Conservation (phyloP, 2,797 vertebrate species). For the Anomalospiza imberbis region DNA sequence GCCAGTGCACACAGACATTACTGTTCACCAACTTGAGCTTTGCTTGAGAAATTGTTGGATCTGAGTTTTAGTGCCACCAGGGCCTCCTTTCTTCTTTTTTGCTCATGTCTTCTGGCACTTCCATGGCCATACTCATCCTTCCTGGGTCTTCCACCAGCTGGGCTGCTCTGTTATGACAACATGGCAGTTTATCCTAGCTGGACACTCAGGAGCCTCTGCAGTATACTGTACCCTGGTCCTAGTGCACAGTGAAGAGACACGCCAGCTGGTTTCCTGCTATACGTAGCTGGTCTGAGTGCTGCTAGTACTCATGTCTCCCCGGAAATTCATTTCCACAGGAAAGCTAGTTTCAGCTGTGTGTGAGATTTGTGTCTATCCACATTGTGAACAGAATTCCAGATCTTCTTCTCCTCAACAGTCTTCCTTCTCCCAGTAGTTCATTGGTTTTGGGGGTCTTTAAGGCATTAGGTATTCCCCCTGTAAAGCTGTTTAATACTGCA, state of each 20-base stretch:
- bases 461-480: neutral
- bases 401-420: constrained; percentile 18
- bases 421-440: neutral
- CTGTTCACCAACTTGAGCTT: neutral
- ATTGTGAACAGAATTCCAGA: neutral
- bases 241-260: neutral
- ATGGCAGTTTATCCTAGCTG: neutral
- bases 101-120: neutral
- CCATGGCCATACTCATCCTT: neutral
- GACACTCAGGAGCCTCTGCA: neutral
- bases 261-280: neutral
- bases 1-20: neutral
- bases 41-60: neutral
- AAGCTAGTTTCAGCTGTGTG: neutral
- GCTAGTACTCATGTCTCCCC: neutral
- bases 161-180: neutral
- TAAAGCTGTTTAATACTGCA: neutral
- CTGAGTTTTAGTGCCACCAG: neutral
- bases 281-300: neutral
- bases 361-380: neutral
- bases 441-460: neutral
- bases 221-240: neutral
- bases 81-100: neutral
- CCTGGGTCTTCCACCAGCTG: neutral
- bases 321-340: neutral